Percentiles rank a stretch among this genome's conserved stretches.
Conservation (phyloP, 2,113 vertebrate species). For the Amblyopsis rosae region DNA sequence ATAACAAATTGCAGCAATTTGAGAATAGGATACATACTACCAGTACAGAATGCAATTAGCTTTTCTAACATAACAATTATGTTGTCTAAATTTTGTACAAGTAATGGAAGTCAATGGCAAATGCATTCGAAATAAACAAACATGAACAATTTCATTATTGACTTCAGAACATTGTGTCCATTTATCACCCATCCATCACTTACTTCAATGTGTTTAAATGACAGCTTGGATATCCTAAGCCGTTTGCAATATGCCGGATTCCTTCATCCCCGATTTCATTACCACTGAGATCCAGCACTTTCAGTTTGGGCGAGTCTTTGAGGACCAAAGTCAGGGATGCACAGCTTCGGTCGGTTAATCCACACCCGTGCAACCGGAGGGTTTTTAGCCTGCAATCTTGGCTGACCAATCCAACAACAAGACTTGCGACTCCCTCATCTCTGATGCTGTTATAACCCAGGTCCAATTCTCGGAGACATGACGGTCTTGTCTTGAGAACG, state of each 20-base stretch:
- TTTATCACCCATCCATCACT: constrained; percentile 7
- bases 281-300: constrained; percentile 51
- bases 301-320: constrained; percentile 16
- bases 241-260: constrained; percentile 23
- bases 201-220: constrained; percentile 49
- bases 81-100: no score
- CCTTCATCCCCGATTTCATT: constrained; percentile 46
- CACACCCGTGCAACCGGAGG: constrained; percentile 38
- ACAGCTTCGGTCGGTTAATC: constrained; percentile 24
- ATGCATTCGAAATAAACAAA: no score
- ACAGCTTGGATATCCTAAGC: constrained; percentile 38
- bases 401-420: constrained; percentile 32
- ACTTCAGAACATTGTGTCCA: neutral
- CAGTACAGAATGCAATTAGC: no score
- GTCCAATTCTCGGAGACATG: constrained; percentile 52
- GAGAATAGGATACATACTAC: no score
- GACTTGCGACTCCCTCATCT: constrained; percentile 26
- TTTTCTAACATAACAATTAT: no score
- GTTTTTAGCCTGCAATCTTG: constrained; percentile 34
- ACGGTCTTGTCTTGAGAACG: constrained; percentile 26
- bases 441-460: constrained; percentile 57
- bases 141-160: no score
- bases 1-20: no score
- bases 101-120: no score
- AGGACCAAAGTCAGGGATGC: constrained; percentile 21